Conservation (phyloP, 2,888 invertebrate species). For the Salticus scenicus region DNA sequence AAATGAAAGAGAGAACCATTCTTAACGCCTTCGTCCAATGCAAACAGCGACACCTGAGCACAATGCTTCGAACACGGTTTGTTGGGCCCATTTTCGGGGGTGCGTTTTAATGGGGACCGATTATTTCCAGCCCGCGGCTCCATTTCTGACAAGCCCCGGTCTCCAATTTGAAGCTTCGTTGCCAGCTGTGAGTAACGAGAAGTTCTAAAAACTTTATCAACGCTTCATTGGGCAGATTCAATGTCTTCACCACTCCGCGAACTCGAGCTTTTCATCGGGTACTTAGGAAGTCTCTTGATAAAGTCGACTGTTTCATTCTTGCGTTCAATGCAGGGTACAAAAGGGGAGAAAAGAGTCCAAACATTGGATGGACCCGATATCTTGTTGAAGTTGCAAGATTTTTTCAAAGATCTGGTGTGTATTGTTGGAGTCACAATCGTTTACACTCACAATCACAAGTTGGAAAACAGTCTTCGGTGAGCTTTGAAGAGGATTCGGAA, state of each 20-base stretch:
- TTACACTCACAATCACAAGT: conserved; percentile 16
- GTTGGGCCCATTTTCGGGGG: conserved; percentile 6
- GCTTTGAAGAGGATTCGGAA: background rate
- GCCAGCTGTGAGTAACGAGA: conserved; percentile 3
- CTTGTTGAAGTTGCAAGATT: background rate
- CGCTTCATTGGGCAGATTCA: background rate
- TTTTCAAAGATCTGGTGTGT: background rate
- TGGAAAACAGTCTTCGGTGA: background rate
- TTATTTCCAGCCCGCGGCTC: conserved; percentile 6
- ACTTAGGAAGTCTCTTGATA: background rate
- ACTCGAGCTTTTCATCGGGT: background rate
- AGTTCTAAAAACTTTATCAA: background rate
- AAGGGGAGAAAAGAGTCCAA: background rate
- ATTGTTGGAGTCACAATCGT: conserved; percentile 4
- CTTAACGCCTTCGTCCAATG: background rate
- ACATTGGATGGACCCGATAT: background rate
- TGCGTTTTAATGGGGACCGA: background rate
- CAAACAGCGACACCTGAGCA: conserved; percentile 17
- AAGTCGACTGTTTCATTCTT: conserved; percentile 3
- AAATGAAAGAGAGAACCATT: background rate
- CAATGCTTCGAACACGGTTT: background rate
- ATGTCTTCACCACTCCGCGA: background rate
- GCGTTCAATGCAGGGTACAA: background rate
- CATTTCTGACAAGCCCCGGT: background rate
- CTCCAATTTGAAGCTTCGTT: background rate